A percentile compares a stretch with the other conserved stretches of the same genome.
Evolutionary conservation across 2,888 invertebrate genomes (phyloP).

Genomic region (Andricus curvator): DNA sequence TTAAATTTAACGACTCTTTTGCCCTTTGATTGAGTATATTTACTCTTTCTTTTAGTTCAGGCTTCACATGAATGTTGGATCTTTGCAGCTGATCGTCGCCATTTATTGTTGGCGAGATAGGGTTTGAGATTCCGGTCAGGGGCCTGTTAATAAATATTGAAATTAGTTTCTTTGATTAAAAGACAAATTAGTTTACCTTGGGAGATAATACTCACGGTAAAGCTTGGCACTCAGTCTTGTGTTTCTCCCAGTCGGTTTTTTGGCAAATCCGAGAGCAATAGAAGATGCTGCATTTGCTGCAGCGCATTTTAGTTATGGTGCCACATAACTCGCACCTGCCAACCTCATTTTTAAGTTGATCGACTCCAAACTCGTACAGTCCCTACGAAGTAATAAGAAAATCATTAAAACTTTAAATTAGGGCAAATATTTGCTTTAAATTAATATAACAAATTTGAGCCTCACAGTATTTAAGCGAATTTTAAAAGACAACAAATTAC

Average conservation of each 20-base stretch:
- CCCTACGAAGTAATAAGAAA: constrained; percentile 53
- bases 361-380: constrained; percentile 64
- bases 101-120: background rate
- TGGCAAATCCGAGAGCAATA: constrained; percentile 72
- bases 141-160: constrained; percentile 44
- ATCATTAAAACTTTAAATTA: background rate
- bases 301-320: constrained; percentile 52
- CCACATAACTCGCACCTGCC: constrained; percentile 64
- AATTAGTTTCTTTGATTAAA: constrained; percentile 21
- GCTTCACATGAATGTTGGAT: background rate
- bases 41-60: constrained; percentile 6
- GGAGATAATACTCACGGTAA: constrained; percentile 65
- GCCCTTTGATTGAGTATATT: constrained; percentile 12
- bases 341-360: constrained; percentile 52
- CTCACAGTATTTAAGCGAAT: too few species aligned
- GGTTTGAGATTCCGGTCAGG: constrained; percentile 46
- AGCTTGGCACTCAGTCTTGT: constrained; percentile 64
- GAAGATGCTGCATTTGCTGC: constrained; percentile 61
- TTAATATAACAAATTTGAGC: too few species aligned
- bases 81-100: background rate
- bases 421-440: too few species aligned
- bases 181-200: background rate
- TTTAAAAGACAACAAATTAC: too few species aligned
- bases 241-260: constrained; percentile 67
- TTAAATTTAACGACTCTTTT: constrained; percentile 1